Conservation (phyloP, 2,797 vertebrate species). For the Onychomys leucogaster region DNA sequence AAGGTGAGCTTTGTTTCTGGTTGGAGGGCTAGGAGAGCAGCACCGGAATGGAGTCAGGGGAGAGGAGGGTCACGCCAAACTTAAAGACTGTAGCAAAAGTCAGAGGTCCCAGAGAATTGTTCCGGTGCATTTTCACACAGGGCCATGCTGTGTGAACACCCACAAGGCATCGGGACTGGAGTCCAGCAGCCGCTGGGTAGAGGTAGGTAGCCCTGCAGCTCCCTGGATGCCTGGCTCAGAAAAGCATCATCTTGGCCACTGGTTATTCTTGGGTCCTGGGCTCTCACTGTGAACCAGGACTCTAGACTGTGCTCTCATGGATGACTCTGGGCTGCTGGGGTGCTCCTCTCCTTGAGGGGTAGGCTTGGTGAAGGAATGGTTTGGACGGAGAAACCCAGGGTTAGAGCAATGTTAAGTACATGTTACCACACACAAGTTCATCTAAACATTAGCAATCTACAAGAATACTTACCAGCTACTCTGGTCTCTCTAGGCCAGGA, state of each 20-base stretch:
- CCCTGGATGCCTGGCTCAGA: neutral
- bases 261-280: neutral
- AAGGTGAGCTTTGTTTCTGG: neutral
- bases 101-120: conserved; percentile 73
- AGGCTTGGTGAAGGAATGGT: neutral
- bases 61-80: fast-evolving
- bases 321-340: conserved; percentile 57
- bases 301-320: neutral
- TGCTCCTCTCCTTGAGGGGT: neutral
- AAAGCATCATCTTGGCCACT: neutral
- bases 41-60: neutral
- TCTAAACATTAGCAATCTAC: neutral
- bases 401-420: neutral
- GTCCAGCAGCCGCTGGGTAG: neutral
- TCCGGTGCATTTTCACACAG: conserved; percentile 63
- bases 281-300: conserved; percentile 30
- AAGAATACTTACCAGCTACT: neutral
- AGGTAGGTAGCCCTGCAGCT: neutral
- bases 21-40: neutral
- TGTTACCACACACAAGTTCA: neutral
- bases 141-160: conserved; percentile 22
- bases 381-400: neutral
- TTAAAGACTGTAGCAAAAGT: neutral
- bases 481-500: neutral
- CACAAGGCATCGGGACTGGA: conserved; percentile 31